Conservation (phyloP, 2,113 vertebrate genomes). For the Callipepla squamata region DNA sequence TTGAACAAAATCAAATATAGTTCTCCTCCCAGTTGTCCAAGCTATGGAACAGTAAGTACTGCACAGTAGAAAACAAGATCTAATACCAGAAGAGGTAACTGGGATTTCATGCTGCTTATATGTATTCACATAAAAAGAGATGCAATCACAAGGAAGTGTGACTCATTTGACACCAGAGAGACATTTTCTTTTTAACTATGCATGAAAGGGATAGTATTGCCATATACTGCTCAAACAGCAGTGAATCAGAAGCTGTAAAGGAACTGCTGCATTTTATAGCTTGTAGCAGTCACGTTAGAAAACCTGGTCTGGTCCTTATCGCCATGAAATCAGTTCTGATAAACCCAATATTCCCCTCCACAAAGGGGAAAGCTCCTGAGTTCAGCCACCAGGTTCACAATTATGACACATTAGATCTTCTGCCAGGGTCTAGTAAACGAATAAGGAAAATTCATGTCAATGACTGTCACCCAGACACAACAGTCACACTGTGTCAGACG, state of each 20-base stretch:
- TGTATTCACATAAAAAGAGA: neutral
- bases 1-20: neutral
- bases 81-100: neutral
- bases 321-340: neutral
- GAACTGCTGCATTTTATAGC: neutral
- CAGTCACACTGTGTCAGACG: neutral
- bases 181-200: neutral
- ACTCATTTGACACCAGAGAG: slow-evolving; percentile 24
- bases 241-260: neutral
- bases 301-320: neutral
- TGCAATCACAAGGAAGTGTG: neutral
- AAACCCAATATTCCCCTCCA: neutral
- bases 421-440: neutral
- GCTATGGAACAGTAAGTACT: slow-evolving; percentile 3
- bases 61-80: neutral
- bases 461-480: neutral
- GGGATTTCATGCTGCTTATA: neutral
- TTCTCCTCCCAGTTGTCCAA: neutral
- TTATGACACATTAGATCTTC: neutral
- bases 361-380: neutral
- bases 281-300: neutral
- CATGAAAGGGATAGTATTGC: neutral
- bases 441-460: neutral
- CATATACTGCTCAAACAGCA: neutral
- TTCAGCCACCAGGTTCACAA: neutral